A percentile compares a stretch with the other conserved stretches of the same genome.
Evolutionary conservation across 2,797 vertebrate genomes (phyloP).

Genomic region (Thalassophryne amazonica): DNA sequence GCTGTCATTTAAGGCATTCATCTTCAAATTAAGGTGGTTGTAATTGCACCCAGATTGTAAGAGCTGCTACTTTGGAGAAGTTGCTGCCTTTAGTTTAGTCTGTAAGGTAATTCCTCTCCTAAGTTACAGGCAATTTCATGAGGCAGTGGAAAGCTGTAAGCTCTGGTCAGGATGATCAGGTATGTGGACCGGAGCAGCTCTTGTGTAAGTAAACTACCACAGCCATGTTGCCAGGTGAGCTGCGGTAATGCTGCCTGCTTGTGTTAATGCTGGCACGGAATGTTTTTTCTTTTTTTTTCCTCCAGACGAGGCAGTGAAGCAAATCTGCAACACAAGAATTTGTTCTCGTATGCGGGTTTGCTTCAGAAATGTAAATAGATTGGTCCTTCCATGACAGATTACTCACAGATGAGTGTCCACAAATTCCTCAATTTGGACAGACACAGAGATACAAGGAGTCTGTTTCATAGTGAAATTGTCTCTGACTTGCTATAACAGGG

Average conservation of each 20-base stretch:
- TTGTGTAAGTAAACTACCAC: background rate
- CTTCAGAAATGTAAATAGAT: background rate
- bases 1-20: constrained; percentile 53
- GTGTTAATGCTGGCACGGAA: constrained; percentile 39
- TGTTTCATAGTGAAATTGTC: constrained; percentile 29
- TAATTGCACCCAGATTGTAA: constrained; percentile 72
- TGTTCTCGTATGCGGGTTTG: too few relatives aligned
- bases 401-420: constrained; percentile 7
- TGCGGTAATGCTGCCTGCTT: constrained; percentile 49
- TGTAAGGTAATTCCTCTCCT: constrained; percentile 42
- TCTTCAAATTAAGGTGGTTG: constrained; percentile 65
- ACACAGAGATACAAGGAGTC: background rate
- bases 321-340: too few relatives aligned
- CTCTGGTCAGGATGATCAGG: constrained; percentile 22
- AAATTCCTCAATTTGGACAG: background rate
- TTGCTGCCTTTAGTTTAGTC: constrained; percentile 63
- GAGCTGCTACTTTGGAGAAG: constrained; percentile 52
- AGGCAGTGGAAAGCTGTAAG: constrained; percentile 39
- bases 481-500: constrained; percentile 5
- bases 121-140: constrained; percentile 51
- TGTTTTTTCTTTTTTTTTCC: too few relatives aligned
- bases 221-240: constrained; percentile 64
- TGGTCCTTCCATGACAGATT: too few relatives aligned
- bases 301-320: too few relatives aligned
- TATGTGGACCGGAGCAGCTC: constrained; percentile 19